Evolutionary conservation across 92 coral and sea anemone species (phyloP), one percentile per base, ranked within the genome.

Genomic region (Paragorgia papillata): DNA sequence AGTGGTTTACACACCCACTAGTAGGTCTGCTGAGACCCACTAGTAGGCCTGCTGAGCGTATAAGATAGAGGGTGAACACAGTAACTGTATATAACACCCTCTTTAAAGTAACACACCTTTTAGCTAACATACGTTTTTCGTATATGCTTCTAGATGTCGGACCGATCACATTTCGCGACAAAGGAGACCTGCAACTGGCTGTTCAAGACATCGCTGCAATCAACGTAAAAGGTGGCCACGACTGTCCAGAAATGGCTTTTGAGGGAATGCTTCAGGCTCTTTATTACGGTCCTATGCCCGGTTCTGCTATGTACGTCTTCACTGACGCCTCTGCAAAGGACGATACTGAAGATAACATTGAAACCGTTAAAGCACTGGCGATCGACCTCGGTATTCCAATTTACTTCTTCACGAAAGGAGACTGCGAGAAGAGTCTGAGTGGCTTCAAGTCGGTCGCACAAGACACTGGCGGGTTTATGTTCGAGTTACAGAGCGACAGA

Each of bases 241-340:
- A 92, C 75, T 89, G 95, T 27, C 88, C 90, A 0, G 97, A 92
- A 56, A 63, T 74, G 31, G 69, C 97, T 8, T 87, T 92, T 63
- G 79, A 41, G 29, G 97, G 90, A 30, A 82, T 92, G 48, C 57
- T 87, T 15, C 75, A 85, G 35, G 96, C 97, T 17, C 57, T 92
- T 12, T 71, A 80, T 21, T 61, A 75, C 24, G 80, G 81, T n/a
- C 97, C 97, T 2, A 76, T 58, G 12, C 80, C 85, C 64, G 96
- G 92, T 19, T 92, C 97, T 17, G 92, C 97, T 14, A 83, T 92
- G 92, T 92, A 89, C 74, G 97, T 92, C 15, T 92, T 92, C 66
- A 92, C 97, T 0, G 97, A 92, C 28, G 97, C 97, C 32, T 80
- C 83, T 15, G 87, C 97, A 15, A 91, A 91, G 50, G 97, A 91